Conservation (phyloP, 92 coral and sea anemone genomes). For the Phenganax subtilis region DNA sequence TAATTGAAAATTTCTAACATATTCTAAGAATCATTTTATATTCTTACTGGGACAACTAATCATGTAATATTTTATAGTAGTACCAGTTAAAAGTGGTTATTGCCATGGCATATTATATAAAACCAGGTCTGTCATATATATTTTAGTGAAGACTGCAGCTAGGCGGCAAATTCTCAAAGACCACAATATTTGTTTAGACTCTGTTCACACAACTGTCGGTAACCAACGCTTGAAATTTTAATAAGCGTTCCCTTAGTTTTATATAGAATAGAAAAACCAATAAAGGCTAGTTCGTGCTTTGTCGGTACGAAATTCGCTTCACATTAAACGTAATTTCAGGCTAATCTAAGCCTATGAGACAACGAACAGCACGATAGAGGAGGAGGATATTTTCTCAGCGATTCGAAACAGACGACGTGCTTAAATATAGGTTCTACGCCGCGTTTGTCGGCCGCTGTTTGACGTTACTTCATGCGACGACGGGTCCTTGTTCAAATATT, state of each 20-base stretch:
- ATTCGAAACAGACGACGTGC: neutral
- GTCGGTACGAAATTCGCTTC: slow-evolving; percentile 18
- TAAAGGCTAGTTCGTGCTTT: slow-evolving; percentile 9
- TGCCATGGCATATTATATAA: too few species aligned
- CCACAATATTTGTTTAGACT: slow-evolving; percentile 35
- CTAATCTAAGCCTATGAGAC: neutral
- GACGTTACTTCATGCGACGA: neutral
- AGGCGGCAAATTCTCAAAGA: slow-evolving; percentile 37
- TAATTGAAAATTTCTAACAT: too few species aligned
- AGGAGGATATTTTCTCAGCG: neutral
- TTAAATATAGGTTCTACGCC: neutral
- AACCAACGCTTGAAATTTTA: slow-evolving; percentile 27
- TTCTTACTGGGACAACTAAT: too few species aligned
- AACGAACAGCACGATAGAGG: neutral
- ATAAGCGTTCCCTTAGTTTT: slow-evolving; percentile 26
- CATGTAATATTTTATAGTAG: too few species aligned
- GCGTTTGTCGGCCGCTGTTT: slow-evolving; percentile 29
- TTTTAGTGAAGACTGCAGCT: too few species aligned
- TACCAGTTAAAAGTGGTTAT: too few species aligned
- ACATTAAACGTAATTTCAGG: slow-evolving; percentile 6
- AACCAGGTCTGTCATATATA: too few species aligned
- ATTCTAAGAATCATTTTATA: too few species aligned
- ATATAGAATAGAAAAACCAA: slow-evolving; percentile 25
- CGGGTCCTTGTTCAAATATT: slow-evolving; percentile 23
- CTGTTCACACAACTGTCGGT: slow-evolving; percentile 33